Conservation (phyloP, 2,113 vertebrate species). For the Hyaena hyaena region DNA sequence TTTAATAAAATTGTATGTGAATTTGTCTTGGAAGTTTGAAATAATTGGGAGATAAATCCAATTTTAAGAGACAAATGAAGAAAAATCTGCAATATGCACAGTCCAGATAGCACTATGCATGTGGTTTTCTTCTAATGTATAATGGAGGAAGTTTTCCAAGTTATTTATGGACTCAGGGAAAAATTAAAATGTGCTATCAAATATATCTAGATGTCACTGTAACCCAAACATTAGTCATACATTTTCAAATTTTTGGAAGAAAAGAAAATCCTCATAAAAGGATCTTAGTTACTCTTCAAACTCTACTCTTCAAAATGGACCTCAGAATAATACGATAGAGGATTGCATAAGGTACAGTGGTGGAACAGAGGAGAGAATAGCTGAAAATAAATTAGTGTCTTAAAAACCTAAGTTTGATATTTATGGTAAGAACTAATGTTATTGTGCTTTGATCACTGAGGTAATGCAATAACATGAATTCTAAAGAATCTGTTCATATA, state of each 20-base stretch:
- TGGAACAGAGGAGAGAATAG: background rate
- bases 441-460: background rate
- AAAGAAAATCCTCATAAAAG: background rate
- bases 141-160: background rate
- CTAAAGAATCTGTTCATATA: background rate
- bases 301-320: background rate
- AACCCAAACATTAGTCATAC: background rate
- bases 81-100: background rate
- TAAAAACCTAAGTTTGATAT: conserved; percentile 5
- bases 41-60: conserved; percentile 38
- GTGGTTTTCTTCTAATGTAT: background rate
- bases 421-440: background rate
- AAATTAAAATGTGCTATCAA: conserved; percentile 19
- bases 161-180: background rate
- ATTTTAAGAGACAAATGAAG: conserved; percentile 67
- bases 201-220: conserved; percentile 39
- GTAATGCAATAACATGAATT: background rate
- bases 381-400: background rate
- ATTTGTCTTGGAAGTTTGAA: conserved; percentile 23
- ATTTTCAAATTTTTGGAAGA: conserved; percentile 19
- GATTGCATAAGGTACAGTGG: background rate
- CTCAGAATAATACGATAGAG: background rate
- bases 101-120: conserved; percentile 10
- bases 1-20: background rate
- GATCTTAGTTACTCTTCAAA: background rate